phyloP scores from a whole-genome alignment of 2,797 vertebrate species.

The Meda fulgida region DNA sequence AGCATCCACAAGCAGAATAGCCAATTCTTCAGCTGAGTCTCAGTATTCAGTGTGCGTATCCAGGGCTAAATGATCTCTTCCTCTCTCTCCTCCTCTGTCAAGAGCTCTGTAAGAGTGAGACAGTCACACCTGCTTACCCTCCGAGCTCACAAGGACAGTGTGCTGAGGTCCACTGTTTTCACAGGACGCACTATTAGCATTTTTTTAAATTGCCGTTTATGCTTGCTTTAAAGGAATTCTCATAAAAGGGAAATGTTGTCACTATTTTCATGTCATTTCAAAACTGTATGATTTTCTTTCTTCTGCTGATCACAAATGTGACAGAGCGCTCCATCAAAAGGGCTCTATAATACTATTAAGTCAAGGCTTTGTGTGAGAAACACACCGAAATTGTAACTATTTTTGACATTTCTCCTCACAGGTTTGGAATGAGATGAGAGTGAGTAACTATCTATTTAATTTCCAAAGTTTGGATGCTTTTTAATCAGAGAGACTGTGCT shows the following conservation, averaged over 20 bases:
- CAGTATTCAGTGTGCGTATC: constrained; percentile 74
- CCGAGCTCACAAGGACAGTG: constrained; percentile 48
- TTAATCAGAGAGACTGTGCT: background rate
- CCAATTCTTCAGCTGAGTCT: constrained; percentile 74
- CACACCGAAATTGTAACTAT: background rate
- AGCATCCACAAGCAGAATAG: constrained; percentile 72
- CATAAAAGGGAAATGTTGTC: background rate
- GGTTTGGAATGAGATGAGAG: background rate
- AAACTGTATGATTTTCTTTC: background rate
- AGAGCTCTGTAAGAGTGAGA: constrained; percentile 68
- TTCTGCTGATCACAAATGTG: background rate
- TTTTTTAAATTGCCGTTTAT: background rate
- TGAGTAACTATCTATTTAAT: background rate
- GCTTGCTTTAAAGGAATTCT: background rate
- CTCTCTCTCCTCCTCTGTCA: constrained; percentile 62
- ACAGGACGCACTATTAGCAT: constrained; percentile 13
- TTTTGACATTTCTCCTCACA: background rate
- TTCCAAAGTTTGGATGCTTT: background rate
- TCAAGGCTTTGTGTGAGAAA: background rate
- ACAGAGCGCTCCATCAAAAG: background rate
- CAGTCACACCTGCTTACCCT: constrained; percentile 79
- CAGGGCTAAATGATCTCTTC: constrained; percentile 75
- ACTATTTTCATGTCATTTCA: background rate
- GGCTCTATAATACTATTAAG: background rate
- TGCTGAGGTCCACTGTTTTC: constrained; percentile 10